Conservation (phyloP, 2,797 vertebrate genomes). For the Myotis vivesi region DNA sequence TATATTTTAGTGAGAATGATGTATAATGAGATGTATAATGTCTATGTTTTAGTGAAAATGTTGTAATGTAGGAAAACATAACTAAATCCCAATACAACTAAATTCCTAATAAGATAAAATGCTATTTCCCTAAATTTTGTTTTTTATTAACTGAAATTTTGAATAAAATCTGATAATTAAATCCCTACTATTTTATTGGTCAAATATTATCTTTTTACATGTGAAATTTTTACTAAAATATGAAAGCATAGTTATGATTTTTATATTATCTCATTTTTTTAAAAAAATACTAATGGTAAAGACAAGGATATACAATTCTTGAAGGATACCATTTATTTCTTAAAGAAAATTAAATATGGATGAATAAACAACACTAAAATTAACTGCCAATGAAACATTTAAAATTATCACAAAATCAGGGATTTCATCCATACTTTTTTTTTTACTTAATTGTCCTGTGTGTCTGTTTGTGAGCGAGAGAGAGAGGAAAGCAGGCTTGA, state of each 20-base stretch:
- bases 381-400: background rate
- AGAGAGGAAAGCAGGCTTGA: background rate
- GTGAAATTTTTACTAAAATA: background rate
- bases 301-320: background rate
- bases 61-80: background rate
- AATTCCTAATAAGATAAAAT: background rate
- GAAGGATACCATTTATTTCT: background rate
- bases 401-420: background rate
- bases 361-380: slow-evolving; percentile 5
- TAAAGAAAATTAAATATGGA: background rate
- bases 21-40: background rate
- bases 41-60: background rate
- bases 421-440: background rate
- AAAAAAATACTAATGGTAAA: background rate
- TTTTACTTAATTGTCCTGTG: background rate
- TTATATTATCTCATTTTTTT: background rate
- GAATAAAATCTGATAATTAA: background rate
- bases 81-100: background rate
- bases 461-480: background rate
- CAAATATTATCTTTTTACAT: background rate
- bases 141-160: background rate
- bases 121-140: background rate
- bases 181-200: background rate
- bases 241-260: background rate
- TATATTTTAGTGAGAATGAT: background rate